A percentile compares a stretch with the other conserved stretches of the same genome.
Evolutionary conservation across 2,888 invertebrate genomes (phyloP).

Genomic region (Bursaphelenchus okinawaensis): DNA sequence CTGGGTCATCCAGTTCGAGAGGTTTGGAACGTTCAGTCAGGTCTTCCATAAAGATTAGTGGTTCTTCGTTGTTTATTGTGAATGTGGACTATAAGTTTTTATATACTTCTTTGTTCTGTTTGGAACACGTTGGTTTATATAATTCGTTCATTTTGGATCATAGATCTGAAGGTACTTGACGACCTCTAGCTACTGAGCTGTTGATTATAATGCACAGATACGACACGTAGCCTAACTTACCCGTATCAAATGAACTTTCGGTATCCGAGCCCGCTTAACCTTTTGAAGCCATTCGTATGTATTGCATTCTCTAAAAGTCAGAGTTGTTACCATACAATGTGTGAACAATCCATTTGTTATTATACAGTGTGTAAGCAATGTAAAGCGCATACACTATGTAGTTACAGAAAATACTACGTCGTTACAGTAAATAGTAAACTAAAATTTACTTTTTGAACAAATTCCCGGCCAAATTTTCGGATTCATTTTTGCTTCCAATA

Average conservation of each 20-base stretch:
- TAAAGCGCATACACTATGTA: too few species aligned
- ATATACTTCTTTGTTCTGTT: neutral
- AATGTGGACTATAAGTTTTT: conserved; percentile 25
- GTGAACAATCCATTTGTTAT: too few species aligned
- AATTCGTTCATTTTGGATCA: too few species aligned
- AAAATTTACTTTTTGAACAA: conserved; percentile 35
- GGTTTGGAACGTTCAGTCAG: conserved; percentile 35
- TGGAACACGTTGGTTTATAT: too few species aligned
- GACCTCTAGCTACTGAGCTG: conserved; percentile 16
- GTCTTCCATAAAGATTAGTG: conserved; percentile 50
- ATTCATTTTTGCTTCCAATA: conserved; percentile 37
- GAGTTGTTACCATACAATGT: conserved; percentile 7
- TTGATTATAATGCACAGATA: too few species aligned
- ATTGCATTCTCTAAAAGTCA: conserved; percentile 44
- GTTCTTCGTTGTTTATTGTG: conserved; percentile 34
- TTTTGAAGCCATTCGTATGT: conserved; percentile 51
- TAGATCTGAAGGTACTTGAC: conserved; percentile 73
- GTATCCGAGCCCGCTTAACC: conserved; percentile 38
- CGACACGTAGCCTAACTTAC: too few species aligned
- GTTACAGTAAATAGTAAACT: too few species aligned
- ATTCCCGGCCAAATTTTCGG: conserved; percentile 35
- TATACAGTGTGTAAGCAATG: too few species aligned
- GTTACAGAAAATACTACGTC: too few species aligned
- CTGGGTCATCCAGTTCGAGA: conserved; percentile 16
- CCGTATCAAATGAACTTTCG: conserved; percentile 46